These are phyloP conservation scores for Eremobia ochroleuca DNA, from an alignment of 2,888 invertebrate genomes.

Conservation along the genomic window DNA sequence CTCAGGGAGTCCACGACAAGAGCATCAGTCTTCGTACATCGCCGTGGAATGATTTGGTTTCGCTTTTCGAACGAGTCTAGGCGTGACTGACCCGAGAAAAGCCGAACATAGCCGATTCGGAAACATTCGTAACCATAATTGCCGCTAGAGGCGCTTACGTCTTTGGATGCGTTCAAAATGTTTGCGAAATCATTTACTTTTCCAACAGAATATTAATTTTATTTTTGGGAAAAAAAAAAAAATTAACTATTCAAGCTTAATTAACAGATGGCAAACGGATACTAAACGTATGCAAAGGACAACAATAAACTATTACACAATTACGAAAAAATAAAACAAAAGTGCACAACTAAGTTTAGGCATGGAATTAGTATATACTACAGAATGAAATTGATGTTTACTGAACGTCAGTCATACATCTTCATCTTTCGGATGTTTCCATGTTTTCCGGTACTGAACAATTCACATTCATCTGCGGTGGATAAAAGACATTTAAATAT, in stretches of 20 bases:
- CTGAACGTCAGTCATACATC: background rate
- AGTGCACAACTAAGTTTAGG: too few relatives aligned
- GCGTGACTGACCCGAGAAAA: slow-evolving; percentile 89
- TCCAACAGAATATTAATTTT: background rate
- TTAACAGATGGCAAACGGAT: background rate
- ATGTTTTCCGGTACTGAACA: background rate
- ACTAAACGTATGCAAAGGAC: background rate
- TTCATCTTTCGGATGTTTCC: background rate
- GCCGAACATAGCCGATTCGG: slow-evolving; percentile 83
- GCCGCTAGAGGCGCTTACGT: slow-evolving; percentile 79
- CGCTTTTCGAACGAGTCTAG: slow-evolving; percentile 91
- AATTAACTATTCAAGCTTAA: background rate
- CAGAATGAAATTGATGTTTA: background rate
- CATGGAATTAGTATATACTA: background rate
- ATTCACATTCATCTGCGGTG: background rate
- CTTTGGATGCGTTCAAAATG: slow-evolving; percentile 66
- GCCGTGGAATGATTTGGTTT: slow-evolving; percentile 90
- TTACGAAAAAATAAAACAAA: background rate
- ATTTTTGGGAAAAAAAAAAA: background rate
- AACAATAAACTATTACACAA: background rate
- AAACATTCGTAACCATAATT: slow-evolving; percentile 32
- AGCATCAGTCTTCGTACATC: slow-evolving; percentile 90
- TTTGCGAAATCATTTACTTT: background rate
- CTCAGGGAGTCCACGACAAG: slow-evolving; percentile 87
- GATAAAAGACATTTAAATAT: background rate